Evolutionary conservation across 2,797 vertebrate species (phyloP).

Genomic region (Apodemus agrarius): DNA sequence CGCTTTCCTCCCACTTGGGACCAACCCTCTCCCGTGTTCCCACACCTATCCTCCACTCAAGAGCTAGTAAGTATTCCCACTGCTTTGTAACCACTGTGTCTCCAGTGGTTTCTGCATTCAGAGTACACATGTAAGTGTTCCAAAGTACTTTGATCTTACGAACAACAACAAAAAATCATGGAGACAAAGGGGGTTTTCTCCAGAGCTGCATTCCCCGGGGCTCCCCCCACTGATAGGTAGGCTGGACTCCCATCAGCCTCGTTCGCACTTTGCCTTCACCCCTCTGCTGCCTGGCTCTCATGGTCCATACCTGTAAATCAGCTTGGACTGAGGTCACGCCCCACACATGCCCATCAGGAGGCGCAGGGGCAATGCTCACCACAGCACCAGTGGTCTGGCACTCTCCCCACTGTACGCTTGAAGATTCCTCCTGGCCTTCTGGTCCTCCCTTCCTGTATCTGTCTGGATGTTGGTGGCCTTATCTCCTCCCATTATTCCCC

Average conservation of each 20-base stretch:
- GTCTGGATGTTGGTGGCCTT: accelerated
- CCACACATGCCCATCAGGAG: background rate
- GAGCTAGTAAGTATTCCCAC: background rate
- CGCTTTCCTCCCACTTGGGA: background rate
- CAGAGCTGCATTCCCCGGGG: background rate
- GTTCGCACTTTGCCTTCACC: background rate
- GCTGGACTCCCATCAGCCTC: background rate
- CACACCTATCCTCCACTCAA: background rate
- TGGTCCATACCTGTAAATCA: too few species aligned
- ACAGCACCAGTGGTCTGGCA: background rate
- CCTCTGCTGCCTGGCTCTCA: too few species aligned
- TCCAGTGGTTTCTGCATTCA: background rate
- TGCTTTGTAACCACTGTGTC: background rate
- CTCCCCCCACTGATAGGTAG: background rate
- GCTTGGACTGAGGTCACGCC: background rate
- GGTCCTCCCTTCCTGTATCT: background rate
- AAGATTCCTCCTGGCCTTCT: background rate
- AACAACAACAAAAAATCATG: background rate
- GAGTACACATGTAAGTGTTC: background rate
- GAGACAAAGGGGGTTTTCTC: background rate
- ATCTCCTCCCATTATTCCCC: background rate
- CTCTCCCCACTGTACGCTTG: accelerated
- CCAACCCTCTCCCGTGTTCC: background rate
- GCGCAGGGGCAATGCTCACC: background rate
- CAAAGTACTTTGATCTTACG: background rate